Base-by-base conservation (phyloP, 2,113 vertebrate genomes). In the Hippocampus barbouri region DNA sequence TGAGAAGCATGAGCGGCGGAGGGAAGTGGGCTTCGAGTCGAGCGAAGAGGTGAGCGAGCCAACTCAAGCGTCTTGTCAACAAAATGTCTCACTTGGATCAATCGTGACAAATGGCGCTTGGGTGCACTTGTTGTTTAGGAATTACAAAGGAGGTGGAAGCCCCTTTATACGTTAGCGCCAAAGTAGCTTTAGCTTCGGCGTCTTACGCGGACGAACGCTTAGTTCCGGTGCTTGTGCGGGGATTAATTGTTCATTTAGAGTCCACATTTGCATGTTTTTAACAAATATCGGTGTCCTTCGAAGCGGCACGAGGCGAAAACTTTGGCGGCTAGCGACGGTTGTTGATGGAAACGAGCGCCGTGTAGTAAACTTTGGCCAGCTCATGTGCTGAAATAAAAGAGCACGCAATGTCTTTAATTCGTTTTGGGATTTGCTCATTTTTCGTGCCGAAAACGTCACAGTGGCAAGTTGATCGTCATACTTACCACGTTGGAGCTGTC, bases 1-100 rank as follows among this genome's bases (percentile, higher is more conserved):
- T 73, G 92, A 93, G 79, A 94, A 94, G 85, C 89, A 91, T 84
- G 79, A 87, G 63, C 93, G 91, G 72, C 93, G 91, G 86, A 77
- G 43, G 74, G 91, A 91, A 80, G 93, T 78, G 78, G 94, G 90
- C 11, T 95, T 94, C 81, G 89, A 87, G 80, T 91, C 91, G 64
- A 93, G 92, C 14, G 93, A 92, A 7, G 92, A 91, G 92, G 92
- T 94, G 57, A 88, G 80, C 76, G 68, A 64, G 54, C 57, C 5
- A 43, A 16, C 5, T 5, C 72, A 77, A 30, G 1, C 65, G 64
- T 27, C 5, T n/a, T 23, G 49, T 12, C 8, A 30, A 6, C 12
- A n/a, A 69, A 23, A 41, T 57, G 27, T 18, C 6, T 11, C 53
- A 23, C 21, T 56, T 11, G 53, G 21, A 30, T 18, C 1, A 23